Percentiles rank a stretch among this genome's conserved stretches.
These are phyloP conservation scores for Drosophila mettleri DNA, from an alignment of 2,888 invertebrate genomes.

Conservation along the genomic window DNA sequence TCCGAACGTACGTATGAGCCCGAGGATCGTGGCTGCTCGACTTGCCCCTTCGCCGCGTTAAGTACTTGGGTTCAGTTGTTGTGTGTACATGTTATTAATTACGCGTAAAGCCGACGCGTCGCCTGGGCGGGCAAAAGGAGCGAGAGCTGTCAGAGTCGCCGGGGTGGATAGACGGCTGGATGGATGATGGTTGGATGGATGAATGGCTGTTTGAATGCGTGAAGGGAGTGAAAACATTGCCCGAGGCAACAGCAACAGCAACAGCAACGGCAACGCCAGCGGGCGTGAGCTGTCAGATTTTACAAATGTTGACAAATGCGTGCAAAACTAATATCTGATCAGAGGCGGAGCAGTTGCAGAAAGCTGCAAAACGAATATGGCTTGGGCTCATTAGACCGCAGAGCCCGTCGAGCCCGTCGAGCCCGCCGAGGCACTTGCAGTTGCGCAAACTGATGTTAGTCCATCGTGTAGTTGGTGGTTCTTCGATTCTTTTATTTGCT, in stretches of 20 bases:
- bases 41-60: conserved; percentile 49
- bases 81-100: conserved; percentile 78
- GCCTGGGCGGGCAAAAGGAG: conserved; percentile 32
- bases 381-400: conserved; percentile 80
- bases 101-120: conserved; percentile 65
- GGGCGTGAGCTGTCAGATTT: conserved; percentile 79
- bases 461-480: conserved; percentile 25
- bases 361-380: conserved; percentile 66
- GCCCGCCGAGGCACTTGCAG: conserved; percentile 48
- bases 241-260: conserved; percentile 46
- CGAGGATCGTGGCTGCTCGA: not conserved
- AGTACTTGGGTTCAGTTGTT: conserved; percentile 68
- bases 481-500: conserved; percentile 9
- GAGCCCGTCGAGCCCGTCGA: no score
- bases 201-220: conserved; percentile 21
- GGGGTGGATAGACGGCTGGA: conserved; percentile 40
- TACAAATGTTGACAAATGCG: conserved; percentile 84
- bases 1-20: conserved; percentile 14
- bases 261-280: no score
- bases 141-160: conserved; percentile 61
- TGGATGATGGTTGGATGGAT: conserved; percentile 34
- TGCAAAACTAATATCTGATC: conserved; percentile 63
- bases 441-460: conserved; percentile 32
- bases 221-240: conserved; percentile 41
- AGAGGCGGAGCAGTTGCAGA: conserved; percentile 26